These are phyloP conservation scores for Sinocyclocheilus rhinocerous DNA, from an alignment of 2,113 vertebrate genomes.

Conservation along the genomic window DNA sequence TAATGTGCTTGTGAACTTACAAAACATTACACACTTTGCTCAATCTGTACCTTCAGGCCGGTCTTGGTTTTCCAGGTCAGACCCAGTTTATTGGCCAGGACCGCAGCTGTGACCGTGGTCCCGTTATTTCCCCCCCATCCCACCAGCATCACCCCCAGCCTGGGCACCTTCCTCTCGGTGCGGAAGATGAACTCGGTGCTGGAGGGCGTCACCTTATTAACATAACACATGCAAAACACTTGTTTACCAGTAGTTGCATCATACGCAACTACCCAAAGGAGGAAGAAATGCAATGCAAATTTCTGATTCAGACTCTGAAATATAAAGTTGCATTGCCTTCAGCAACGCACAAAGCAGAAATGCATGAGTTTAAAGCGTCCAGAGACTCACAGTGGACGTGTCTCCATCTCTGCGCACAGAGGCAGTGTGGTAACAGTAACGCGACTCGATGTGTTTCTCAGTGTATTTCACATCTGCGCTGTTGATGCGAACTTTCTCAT, in stretches of 20 bases:
- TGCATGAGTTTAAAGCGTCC: neutral
- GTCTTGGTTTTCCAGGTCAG: constrained; percentile 91
- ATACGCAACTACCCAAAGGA: no score
- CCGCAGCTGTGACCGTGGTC: constrained; percentile 89
- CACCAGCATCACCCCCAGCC: constrained; percentile 92
- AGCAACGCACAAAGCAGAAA: neutral
- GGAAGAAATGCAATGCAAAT: neutral
- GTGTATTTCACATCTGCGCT: constrained; percentile 87
- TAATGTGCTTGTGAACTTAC: no score
- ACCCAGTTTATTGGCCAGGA: constrained; percentile 87
- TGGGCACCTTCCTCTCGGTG: constrained; percentile 82
- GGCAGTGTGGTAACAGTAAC: constrained; percentile 83
- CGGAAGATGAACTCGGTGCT: constrained; percentile 83
- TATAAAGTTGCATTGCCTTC: neutral
- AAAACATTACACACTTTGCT: no score
- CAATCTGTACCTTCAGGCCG: constrained; percentile 78
- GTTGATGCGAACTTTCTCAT: constrained; percentile 80
- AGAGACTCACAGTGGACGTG: constrained; percentile 75
- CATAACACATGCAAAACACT: neutral
- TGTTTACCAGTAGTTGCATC: no score
- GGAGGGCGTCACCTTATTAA: constrained; percentile 80
- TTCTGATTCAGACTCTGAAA: neutral
- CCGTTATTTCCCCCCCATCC: constrained; percentile 99
- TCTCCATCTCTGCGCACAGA: constrained; percentile 78
- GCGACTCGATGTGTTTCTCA: constrained; percentile 83